Percentiles rank a stretch among this genome's conserved stretches.
Conservation (phyloP, 2,888 invertebrate genomes). For the Diarsia mendica region DNA sequence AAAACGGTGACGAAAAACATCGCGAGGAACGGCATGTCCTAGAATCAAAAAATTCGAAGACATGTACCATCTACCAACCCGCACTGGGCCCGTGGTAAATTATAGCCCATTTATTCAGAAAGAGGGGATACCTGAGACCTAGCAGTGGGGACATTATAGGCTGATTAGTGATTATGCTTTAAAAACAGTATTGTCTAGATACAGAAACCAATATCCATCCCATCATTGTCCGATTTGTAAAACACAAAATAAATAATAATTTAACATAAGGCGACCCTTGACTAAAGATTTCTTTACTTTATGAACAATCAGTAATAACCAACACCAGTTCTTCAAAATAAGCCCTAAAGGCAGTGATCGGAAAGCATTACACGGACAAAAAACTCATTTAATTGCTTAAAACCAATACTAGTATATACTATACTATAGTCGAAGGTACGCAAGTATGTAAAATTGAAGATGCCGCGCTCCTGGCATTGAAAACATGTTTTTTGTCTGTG, state of each 20-base stretch:
- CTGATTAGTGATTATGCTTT: too few species aligned
- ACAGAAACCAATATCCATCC: background rate
- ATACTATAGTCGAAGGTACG: background rate
- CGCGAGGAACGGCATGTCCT: too few species aligned
- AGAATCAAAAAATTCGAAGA: too few species aligned
- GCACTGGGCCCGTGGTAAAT: too few species aligned
- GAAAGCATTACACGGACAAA: background rate
- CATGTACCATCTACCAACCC: too few species aligned
- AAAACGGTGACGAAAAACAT: too few species aligned
- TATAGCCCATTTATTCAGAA: too few species aligned
- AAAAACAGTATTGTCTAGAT: background rate
- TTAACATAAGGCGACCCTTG: background rate
- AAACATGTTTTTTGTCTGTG: constrained; percentile 2
- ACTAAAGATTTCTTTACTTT: background rate
- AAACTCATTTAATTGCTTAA: background rate
- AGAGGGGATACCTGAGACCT: too few species aligned
- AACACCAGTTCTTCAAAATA: background rate
- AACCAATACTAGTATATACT: background rate
- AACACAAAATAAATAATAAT: background rate
- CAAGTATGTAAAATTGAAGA: background rate
- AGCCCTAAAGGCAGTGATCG: background rate
- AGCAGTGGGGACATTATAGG: too few species aligned
- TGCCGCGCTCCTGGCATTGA: background rate
- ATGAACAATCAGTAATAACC: background rate
- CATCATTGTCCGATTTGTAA: background rate